Evolutionary conservation across 2,113 vertebrate species (phyloP).

Genomic region (Chiloscyllium plagiosum): DNA sequence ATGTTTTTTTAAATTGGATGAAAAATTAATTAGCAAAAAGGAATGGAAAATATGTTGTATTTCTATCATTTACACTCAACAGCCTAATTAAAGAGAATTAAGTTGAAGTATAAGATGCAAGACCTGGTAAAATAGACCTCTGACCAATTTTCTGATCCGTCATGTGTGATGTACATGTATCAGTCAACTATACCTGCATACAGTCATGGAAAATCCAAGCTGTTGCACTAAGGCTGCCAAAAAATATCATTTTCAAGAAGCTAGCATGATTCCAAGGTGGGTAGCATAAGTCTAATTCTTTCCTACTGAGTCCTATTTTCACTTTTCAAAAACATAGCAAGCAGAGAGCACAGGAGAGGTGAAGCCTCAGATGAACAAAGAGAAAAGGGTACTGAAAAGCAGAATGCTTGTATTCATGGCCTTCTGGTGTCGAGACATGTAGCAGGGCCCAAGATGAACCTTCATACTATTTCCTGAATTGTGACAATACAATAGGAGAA

Average conservation of each 20-base stretch:
- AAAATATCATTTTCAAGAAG: neutral
- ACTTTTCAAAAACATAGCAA: neutral
- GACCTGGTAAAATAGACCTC: neutral
- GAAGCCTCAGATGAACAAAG: neutral
- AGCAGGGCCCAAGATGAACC: neutral
- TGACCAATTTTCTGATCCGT: neutral
- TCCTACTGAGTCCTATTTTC: neutral
- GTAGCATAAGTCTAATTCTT: neutral
- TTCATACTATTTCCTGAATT: neutral
- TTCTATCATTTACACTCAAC: neutral
- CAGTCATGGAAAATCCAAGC: neutral
- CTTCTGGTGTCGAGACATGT: neutral
- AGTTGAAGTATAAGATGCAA: neutral
- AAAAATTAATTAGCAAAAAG: neutral
- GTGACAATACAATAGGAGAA: neutral
- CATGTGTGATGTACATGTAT: neutral
- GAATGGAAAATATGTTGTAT: neutral
- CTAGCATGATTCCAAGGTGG: neutral
- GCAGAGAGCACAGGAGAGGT: neutral
- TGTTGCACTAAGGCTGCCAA: neutral
- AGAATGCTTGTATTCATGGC: neutral
- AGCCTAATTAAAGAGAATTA: neutral
- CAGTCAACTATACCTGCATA: neutral
- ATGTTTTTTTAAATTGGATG: neutral
- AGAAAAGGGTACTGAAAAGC: neutral